A percentile compares a stretch with the other conserved stretches of the same genome.
Evolutionary conservation across 2,888 invertebrate genomes (phyloP).

Genomic region (Noctua pronuba): DNA sequence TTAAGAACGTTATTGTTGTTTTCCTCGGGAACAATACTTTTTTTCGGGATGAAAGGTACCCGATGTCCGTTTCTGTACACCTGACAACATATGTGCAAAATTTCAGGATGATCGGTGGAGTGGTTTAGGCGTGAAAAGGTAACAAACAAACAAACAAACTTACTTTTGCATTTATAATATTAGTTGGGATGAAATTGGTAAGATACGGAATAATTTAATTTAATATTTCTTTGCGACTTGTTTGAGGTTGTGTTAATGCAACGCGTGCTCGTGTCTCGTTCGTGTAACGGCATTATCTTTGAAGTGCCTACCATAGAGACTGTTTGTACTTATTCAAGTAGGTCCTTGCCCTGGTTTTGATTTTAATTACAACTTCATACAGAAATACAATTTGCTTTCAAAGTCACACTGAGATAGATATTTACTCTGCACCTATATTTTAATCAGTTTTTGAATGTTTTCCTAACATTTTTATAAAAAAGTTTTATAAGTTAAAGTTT

Average conservation of each 20-base stretch:
- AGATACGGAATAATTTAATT: not conserved
- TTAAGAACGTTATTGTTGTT: too few relatives aligned
- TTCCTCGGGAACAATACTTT: too few relatives aligned
- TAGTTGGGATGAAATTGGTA: too few relatives aligned
- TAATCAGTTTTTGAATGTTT: conserved; percentile 13
- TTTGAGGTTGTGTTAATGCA: not conserved
- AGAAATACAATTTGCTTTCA: not conserved
- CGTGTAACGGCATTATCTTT: not conserved
- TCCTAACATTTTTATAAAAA: too few relatives aligned
- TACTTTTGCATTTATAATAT: too few relatives aligned
- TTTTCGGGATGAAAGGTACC: too few relatives aligned
- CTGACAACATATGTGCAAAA: too few relatives aligned
- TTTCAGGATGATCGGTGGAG: too few relatives aligned
- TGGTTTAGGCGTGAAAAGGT: too few relatives aligned
- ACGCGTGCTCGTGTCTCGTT: not conserved
- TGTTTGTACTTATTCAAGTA: conserved; percentile 6
- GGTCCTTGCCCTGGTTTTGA: conserved; percentile 6
- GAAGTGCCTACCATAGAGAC: not conserved
- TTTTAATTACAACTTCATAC: not conserved
- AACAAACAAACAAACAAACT: too few relatives aligned
- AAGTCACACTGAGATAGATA: not conserved
- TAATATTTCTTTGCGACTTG: not conserved
- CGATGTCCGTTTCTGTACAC: too few relatives aligned
- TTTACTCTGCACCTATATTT: not conserved
- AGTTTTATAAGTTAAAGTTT: too few relatives aligned